These are phyloP conservation scores for Amyelois transitella DNA, from an alignment of 1,140 invertebrate species.

Conservation along the genomic window DNA sequence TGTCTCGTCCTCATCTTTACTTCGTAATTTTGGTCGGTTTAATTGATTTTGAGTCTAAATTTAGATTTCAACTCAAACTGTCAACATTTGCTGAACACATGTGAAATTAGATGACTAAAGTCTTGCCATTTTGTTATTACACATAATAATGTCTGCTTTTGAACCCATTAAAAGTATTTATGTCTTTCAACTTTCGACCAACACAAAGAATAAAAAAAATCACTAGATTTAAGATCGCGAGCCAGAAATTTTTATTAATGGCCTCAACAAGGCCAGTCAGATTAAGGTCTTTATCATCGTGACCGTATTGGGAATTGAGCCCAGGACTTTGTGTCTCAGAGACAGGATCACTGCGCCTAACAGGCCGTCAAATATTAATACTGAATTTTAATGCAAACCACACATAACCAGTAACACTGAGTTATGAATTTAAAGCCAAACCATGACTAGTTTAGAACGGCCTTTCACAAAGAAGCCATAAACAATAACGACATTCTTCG, in stretches of 20 bases:
- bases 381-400: no score
- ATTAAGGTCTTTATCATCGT: no score
- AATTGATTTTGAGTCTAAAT: background rate
- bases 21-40: background rate
- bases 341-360: no score
- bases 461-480: constrained; percentile 2
- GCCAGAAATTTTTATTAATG: no score
- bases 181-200: no score
- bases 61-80: background rate
- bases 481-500: background rate
- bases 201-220: background rate
- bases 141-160: background rate
- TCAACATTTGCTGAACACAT: constrained; percentile 3
- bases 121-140: background rate
- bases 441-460: background rate
- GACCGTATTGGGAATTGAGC: no score
- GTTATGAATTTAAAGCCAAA: background rate
- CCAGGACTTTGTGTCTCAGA: no score
- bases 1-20: no score
- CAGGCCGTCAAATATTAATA: no score
- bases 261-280: no score
- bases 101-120: background rate
- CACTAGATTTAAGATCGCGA: no score
- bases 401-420: background rate
- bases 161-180: background rate